Evolutionary conservation across 2,113 vertebrate genomes (phyloP).

Genomic region (Lepus europaeus): DNA sequence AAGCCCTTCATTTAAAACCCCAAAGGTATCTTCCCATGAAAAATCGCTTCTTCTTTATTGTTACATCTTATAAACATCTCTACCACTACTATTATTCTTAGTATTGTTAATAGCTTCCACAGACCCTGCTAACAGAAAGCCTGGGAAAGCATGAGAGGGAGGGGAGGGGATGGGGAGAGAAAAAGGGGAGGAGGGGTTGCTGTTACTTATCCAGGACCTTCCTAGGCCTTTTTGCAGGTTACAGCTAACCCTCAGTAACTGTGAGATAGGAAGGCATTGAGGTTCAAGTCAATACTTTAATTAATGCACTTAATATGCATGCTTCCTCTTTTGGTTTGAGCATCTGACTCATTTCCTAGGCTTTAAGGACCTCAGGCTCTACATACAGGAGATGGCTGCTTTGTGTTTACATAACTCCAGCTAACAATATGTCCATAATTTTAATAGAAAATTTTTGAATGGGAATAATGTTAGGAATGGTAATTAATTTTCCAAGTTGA

Average conservation of each 20-base stretch:
- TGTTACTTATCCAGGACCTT: neutral
- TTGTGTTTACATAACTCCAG: neutral
- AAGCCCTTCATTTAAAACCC: neutral
- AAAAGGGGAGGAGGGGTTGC: neutral
- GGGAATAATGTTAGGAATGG: conserved; percentile 9
- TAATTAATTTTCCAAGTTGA: neutral
- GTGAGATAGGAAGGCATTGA: neutral
- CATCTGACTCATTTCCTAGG: neutral
- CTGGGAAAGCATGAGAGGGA: neutral
- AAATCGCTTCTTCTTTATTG: neutral
- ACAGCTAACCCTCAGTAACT: neutral
- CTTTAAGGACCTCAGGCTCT: too few species aligned
- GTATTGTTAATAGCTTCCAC: neutral
- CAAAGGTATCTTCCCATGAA: neutral
- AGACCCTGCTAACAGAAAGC: neutral
- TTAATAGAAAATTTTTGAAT: neutral
- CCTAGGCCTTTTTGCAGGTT: neutral
- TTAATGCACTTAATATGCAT: neutral
- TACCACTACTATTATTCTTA: neutral
- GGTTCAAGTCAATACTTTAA: neutral
- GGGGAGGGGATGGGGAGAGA: neutral
- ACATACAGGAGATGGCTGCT: neutral
- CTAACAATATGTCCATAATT: neutral
- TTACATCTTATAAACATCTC: neutral
- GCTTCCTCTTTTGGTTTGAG: neutral